Percentiles rank a stretch among this genome's conserved stretches.
phyloP scores from a whole-genome alignment of 2,797 vertebrate genomes.

The Lepus oiostolus region DNA sequence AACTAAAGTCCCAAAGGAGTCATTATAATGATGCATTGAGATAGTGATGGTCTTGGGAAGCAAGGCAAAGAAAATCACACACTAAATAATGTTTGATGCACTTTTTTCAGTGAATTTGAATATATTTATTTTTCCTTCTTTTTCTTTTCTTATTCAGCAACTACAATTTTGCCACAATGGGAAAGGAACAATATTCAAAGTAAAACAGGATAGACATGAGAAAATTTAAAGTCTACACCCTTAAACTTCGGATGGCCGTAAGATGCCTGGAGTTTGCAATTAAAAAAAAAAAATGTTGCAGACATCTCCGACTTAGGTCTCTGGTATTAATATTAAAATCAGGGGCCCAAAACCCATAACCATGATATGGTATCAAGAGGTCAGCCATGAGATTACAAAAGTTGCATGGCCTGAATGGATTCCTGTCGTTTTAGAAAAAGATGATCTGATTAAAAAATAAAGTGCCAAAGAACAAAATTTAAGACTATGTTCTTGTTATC shows the following conservation, averaged over 20 bases:
- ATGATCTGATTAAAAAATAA: conserved; percentile 14
- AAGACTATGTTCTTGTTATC: not conserved
- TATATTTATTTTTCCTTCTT: not conserved
- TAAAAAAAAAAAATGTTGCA: not conserved
- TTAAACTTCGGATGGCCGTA: not conserved
- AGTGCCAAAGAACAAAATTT: conserved; percentile 6
- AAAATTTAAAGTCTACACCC: not conserved
- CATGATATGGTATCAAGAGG: not conserved
- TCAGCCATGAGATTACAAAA: not conserved
- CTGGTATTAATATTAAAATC: not conserved
- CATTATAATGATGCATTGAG: not conserved
- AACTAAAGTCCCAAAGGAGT: not conserved
- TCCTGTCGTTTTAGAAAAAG: not conserved
- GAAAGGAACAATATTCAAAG: not conserved
- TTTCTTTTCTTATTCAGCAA: not conserved
- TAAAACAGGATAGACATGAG: not conserved
- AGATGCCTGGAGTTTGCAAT: not conserved
- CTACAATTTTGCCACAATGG: not conserved
- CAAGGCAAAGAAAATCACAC: not conserved
- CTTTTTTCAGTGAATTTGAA: not conserved
- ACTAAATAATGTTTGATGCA: not conserved
- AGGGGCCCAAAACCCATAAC: not conserved
- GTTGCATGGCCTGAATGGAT: not conserved
- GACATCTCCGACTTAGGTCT: not conserved
- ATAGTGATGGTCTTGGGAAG: not conserved